Evolutionary conservation across 1,140 invertebrate species (phyloP).

Genomic region (Helicoverpa zea): DNA sequence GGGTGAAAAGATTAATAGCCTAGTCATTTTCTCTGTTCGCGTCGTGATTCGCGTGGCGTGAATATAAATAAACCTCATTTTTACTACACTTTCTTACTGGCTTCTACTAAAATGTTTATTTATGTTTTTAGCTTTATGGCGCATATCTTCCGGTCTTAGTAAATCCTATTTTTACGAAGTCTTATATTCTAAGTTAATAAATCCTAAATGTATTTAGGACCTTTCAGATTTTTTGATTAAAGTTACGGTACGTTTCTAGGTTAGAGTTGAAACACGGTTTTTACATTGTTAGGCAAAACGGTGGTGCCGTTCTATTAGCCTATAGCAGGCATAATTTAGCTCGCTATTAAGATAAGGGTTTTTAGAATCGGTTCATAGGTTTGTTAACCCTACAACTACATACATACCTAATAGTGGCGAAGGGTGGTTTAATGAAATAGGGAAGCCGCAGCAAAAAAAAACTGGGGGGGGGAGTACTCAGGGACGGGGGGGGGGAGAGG

Average conservation of each 20-base stretch:
- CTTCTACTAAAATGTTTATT: constrained; percentile 36
- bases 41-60: constrained; percentile 28
- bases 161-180: constrained; percentile 39
- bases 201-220: neutral
- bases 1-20: constrained; percentile 19
- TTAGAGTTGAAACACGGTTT: neutral
- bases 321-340: no score
- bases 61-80: constrained; percentile 38
- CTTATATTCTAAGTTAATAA: constrained; percentile 13
- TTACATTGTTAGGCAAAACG: neutral
- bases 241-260: neutral
- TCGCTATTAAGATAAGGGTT: no score
- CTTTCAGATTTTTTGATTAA: constrained; percentile 21
- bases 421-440: no score
- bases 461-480: no score
- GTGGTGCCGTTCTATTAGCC: neutral
- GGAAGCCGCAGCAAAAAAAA: no score
- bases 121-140: constrained; percentile 31
- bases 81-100: constrained; percentile 28
- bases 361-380: no score
- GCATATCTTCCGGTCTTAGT: constrained; percentile 27
- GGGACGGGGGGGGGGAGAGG: no score
- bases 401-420: no score
- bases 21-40: constrained; percentile 29
- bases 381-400: no score